Percentiles rank a stretch among this genome's conserved stretches.
phyloP scores from a whole-genome alignment of 2,888 invertebrate genomes.

The Troides aeacus region DNA sequence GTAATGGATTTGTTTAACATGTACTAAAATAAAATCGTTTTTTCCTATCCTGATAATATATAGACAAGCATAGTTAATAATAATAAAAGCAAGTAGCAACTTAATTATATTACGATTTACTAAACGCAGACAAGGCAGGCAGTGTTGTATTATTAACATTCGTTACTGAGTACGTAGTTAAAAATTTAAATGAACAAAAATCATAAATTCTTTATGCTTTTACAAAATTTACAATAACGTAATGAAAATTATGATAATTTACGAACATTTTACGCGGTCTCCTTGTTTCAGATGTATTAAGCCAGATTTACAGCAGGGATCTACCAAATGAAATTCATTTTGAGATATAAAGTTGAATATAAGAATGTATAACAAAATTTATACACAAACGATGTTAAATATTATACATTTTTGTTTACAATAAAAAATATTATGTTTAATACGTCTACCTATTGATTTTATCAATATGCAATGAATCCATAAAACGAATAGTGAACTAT shows the following conservation, averaged over 20 bases:
- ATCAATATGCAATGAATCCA: neutral
- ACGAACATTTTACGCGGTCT: neutral
- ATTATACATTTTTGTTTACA: neutral
- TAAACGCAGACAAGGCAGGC: too few relatives aligned
- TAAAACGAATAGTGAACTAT: neutral
- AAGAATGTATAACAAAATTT: neutral
- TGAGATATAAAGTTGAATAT: neutral
- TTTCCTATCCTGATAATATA: too few relatives aligned
- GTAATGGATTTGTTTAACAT: too few relatives aligned
- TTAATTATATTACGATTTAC: too few relatives aligned
- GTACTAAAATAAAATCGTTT: too few relatives aligned
- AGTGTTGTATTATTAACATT: too few relatives aligned
- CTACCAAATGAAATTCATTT: neutral
- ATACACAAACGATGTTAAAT: neutral
- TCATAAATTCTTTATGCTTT: too few relatives aligned
- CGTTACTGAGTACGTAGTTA: too few relatives aligned
- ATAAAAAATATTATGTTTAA: neutral
- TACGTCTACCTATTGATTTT: neutral
- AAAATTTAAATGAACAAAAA: too few relatives aligned
- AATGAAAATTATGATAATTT: constrained; percentile 2
- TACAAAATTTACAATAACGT: neutral
- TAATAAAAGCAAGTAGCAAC: too few relatives aligned
- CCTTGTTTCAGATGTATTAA: neutral
- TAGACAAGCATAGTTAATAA: too few relatives aligned
- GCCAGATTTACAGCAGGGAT: neutral